Evolutionary conservation across 2,797 vertebrate species (phyloP), one percentile per base, ranked within the genome.

Genomic region (Xyrichtys novacula): DNA sequence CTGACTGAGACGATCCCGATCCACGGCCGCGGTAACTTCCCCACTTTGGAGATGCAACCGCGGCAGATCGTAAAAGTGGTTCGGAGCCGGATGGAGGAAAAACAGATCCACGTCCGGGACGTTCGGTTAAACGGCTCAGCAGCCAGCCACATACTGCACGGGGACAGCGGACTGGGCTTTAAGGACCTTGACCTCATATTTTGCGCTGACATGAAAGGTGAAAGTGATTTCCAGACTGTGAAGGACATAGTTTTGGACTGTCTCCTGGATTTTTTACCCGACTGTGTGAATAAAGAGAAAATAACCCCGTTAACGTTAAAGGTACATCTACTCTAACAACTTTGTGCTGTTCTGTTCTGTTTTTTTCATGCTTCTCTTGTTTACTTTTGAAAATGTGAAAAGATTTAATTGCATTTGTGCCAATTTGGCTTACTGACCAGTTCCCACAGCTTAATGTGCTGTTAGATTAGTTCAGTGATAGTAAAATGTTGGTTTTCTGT

Each of bases 101-200:
- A 93, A 59, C 75, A 89, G 75, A 97, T 99, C 76, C 91, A 89
- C 40, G 95, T 99, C 64, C 94, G 97, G 83, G 97, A 99, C 75
- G 97, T 99, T 76, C 91, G 97, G 75, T 91, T 99, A 57, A 99
- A 99, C 81, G 98, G 98, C 71, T 99, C 97, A 1, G 97, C 97
- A 0, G 97, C 98, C 83, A 99, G 98, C 84, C 97, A 99, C 84
- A 93, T 99, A 57, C 94, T 99, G 57, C 96, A 98, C 83, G 96
- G 94, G 81, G 96, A 98, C 75, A 98, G 96, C 83, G 98, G 98
- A 60, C 92, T 99, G 90, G 97, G 97, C 72, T 99, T 96, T 87
- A 99, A 99, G 91, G 98, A 99, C 90, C 94, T 99, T 65, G 98
- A 99, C 90, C 97, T 99, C 71, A 99, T 99, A 91, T 99, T 99